Percentiles rank a stretch among this genome's conserved stretches.
phyloP scores from a whole-genome alignment of 23 tunicate genomes.

The Ascidia mentula region DNA sequence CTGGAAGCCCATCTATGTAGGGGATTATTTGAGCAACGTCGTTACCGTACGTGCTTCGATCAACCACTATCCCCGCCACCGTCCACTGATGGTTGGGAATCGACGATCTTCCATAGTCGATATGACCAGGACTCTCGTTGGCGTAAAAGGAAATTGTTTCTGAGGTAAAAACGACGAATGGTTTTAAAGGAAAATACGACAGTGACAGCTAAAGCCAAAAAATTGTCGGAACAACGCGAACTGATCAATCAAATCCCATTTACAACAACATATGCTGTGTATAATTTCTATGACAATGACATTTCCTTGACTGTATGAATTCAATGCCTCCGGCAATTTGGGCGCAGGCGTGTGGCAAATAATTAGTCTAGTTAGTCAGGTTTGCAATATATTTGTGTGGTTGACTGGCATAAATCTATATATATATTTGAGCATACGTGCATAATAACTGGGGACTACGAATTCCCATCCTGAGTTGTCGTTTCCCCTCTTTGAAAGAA shows the following conservation, averaged over 20 bases:
- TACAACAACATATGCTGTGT: too few relatives aligned
- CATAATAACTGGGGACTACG: slow-evolving; percentile 77
- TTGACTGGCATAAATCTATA: too few relatives aligned
- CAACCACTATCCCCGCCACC: slow-evolving; percentile 58
- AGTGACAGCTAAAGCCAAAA: too few relatives aligned
- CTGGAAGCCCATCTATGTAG: slow-evolving; percentile 65
- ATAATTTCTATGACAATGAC: too few relatives aligned
- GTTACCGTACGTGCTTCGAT: slow-evolving; percentile 61
- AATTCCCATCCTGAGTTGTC: slow-evolving; percentile 74
- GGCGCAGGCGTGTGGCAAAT: too few relatives aligned
- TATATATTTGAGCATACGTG: slow-evolving; percentile 29
- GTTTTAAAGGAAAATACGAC: too few relatives aligned
- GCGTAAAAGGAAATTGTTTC: slow-evolving; percentile 65
- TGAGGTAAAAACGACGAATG: neutral
- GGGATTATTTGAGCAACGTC: slow-evolving; percentile 59
- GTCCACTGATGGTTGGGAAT: slow-evolving; percentile 70
- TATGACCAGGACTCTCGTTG: slow-evolving; percentile 59
- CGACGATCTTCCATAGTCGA: slow-evolving; percentile 78
- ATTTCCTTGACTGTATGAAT: too few relatives aligned
- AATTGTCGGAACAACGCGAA: too few relatives aligned
- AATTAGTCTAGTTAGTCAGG: too few relatives aligned
- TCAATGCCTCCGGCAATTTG: too few relatives aligned
- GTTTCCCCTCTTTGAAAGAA: slow-evolving; percentile 50
- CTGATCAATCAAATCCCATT: too few relatives aligned
- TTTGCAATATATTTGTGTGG: too few relatives aligned